These are phyloP conservation scores for Heteractis magnifica DNA, from an alignment of 92 coral and sea anemone species.

Conservation along the genomic window DNA sequence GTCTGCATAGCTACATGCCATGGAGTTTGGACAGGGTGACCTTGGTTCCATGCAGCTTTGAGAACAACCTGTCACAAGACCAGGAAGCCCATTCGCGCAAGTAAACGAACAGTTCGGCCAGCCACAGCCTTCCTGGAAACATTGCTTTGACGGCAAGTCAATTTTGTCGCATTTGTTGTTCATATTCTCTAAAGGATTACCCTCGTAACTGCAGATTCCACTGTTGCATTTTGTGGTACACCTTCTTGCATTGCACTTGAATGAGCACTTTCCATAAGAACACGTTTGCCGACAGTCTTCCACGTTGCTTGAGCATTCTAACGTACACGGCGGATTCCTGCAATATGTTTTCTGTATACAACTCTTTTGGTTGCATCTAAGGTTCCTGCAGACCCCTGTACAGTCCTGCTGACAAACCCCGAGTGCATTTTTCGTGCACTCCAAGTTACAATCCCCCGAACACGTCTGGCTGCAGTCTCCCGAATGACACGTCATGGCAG, in stretches of 20 bases:
- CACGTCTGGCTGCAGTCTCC: constrained; percentile 19
- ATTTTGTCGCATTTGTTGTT: constrained; percentile 20
- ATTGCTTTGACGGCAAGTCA: constrained; percentile 1
- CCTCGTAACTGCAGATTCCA: constrained; percentile 20
- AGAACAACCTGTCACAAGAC: neutral
- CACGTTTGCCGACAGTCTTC: constrained; percentile 31
- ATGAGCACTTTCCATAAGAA: constrained; percentile 20
- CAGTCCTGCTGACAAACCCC: constrained; percentile 21
- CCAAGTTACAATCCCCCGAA: constrained; percentile 21
- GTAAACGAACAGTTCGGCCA: constrained; percentile 34
- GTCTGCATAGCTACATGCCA: constrained; percentile 17
- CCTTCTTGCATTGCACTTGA: constrained; percentile 30
- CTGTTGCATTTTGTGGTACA: constrained; percentile 22
- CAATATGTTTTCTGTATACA: constrained; percentile 19
- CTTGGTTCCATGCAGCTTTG: constrained; percentile 26
- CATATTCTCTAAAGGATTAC: constrained; percentile 19
- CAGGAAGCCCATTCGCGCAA: constrained; percentile 6
- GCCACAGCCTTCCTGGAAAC: constrained; percentile 36
- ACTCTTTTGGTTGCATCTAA: constrained; percentile 13
- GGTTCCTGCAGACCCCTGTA: constrained; percentile 22
- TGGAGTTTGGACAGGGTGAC: constrained; percentile 20
- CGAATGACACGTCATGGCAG: constrained; percentile 26
- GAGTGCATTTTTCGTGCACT: constrained; percentile 13
- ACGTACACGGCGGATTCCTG: constrained; percentile 29
- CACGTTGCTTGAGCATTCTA: constrained; percentile 22